These are phyloP conservation scores for Bombus pascuorum DNA, from an alignment of 1,140 invertebrate genomes.

Conservation along the genomic window DNA sequence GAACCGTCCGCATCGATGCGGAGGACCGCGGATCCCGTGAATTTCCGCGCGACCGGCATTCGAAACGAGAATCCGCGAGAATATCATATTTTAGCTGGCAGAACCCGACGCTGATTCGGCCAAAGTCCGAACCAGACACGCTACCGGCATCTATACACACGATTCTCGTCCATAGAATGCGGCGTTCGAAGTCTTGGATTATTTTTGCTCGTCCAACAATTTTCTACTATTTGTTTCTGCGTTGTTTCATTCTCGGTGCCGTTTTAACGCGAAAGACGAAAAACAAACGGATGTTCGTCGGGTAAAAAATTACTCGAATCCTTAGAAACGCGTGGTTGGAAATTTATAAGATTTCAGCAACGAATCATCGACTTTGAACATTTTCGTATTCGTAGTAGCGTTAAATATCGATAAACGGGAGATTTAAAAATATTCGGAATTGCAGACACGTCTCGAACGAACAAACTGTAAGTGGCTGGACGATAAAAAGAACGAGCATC, in stretches of 20 bases:
- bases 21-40: conserved; percentile 64
- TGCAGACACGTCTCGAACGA: not conserved
- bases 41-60: conserved; percentile 60
- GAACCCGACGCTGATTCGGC: not conserved
- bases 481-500: not conserved
- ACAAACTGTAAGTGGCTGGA: rapidly evolving
- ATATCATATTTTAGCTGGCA: conserved; percentile 49
- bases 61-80: conserved; percentile 56
- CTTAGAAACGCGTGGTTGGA: too few relatives aligned
- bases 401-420: too few relatives aligned
- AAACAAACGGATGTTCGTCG: too few relatives aligned
- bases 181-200: not conserved
- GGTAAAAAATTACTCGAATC: too few relatives aligned
- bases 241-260: not conserved
- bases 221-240: not conserved
- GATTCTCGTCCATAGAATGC: not conserved
- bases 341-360: too few relatives aligned
- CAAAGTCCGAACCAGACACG: conserved; percentile 1
- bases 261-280: too few relatives aligned
- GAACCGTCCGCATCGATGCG: conserved; percentile 59
- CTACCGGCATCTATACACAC: not conserved
- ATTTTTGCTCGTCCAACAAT: not conserved
- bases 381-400: too few relatives aligned
- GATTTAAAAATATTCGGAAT: too few relatives aligned
- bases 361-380: too few relatives aligned